Percentiles rank a stretch among this genome's conserved stretches.
phyloP scores from a whole-genome alignment of 2,113 vertebrate species.

The Scolopax mira region DNA sequence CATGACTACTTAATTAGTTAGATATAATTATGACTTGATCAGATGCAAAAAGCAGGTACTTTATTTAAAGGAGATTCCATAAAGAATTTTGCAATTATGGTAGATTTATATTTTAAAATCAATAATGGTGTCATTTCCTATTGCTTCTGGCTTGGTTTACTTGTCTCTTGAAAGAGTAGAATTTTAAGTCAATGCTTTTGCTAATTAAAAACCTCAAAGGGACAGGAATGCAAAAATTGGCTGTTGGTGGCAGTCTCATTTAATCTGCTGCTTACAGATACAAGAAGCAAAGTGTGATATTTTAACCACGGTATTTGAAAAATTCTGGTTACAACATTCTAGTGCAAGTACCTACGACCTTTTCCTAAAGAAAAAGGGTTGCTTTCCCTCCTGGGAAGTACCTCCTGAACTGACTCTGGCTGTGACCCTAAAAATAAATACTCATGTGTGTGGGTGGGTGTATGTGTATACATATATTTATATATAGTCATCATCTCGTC shows the following conservation, averaged over 20 bases:
- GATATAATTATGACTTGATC: background rate
- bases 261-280: background rate
- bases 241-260: background rate
- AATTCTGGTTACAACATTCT: background rate
- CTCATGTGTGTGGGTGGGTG: too few species aligned
- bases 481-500: background rate
- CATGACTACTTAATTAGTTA: background rate
- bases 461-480: background rate
- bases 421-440: background rate
- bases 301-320: background rate
- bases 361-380: background rate
- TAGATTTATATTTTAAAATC: background rate
- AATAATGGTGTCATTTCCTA: background rate
- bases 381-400: background rate
- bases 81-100: background rate
- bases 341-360: rapidly evolving
- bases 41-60: background rate
- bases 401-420: background rate
- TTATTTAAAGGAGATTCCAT: background rate
- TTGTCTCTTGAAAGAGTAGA: background rate
- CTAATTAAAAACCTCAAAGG: background rate
- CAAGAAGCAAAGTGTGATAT: background rate
- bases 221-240: background rate
- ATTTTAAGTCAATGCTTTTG: background rate
- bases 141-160: background rate